A percentile compares a stretch with the other conserved stretches of the same genome.
These are phyloP conservation scores for Sebastes wilsoni DNA, from an alignment of 2,797 vertebrate species.

Conservation along the genomic window DNA sequence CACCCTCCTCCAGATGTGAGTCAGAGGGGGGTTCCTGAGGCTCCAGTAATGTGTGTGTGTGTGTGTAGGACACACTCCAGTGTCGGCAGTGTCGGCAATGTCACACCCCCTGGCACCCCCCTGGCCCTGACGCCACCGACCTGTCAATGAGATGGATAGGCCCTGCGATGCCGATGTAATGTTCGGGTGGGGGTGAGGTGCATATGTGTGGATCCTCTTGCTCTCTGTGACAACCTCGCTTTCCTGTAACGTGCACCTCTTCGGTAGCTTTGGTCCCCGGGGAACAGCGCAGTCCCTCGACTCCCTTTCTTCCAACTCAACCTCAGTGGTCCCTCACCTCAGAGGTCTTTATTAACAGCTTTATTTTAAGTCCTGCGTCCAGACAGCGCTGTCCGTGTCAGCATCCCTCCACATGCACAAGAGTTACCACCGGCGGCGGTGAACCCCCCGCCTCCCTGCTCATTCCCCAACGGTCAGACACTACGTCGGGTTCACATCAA, in stretches of 20 bases:
- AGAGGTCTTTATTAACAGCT: conserved; percentile 61
- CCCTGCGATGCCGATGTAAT: conserved; percentile 64
- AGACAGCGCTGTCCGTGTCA: conserved; percentile 48
- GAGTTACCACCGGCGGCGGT: background rate
- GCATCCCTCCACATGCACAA: conserved; percentile 16
- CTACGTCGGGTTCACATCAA: conserved; percentile 31
- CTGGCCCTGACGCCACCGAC: conserved; percentile 72
- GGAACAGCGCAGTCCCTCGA: background rate
- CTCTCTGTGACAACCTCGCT: conserved; percentile 54
- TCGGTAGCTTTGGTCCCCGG: conserved; percentile 15
- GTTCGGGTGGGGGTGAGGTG: conserved; percentile 36
- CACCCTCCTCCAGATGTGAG: conserved; percentile 78
- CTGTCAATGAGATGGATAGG: conserved; percentile 84
- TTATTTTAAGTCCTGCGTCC: conserved; percentile 59
- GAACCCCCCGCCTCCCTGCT: background rate
- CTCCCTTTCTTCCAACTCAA: conserved; percentile 14
- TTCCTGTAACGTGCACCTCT: conserved; percentile 50
- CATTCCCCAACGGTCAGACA: conserved; percentile 18
- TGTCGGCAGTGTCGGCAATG: conserved; percentile 66
- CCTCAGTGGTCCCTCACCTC: conserved; percentile 38
- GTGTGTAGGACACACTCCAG: conserved; percentile 62
- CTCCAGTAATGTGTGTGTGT: conserved; percentile 47
- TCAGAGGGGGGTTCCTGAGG: conserved; percentile 35
- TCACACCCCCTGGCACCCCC: conserved; percentile 71
- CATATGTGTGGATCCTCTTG: conserved; percentile 60